Base-by-base conservation (phyloP, 2,113 vertebrate species). In the Apeltes quadracus region DNA sequence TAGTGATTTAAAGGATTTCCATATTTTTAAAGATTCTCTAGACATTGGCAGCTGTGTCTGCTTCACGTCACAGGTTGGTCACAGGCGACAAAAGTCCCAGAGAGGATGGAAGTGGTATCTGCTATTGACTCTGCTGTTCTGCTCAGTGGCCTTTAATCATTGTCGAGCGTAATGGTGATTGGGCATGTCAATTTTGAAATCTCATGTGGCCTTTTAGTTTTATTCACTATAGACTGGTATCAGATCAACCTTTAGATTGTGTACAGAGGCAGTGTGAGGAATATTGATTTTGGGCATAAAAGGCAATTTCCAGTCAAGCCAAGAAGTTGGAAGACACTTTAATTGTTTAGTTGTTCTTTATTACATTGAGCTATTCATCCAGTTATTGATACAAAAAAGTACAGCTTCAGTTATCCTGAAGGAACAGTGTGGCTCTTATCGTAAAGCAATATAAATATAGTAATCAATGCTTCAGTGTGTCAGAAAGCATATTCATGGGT, bases 61-160 rank as follows among this genome's bases (percentile, higher is more conserved):
- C 46, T 64, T 63, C 53, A 57, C 8, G 61, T 71, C 48, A 62
- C 39, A 66, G 23, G 20, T 0, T 32, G 27, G 54, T 80, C 80
- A 69, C 64, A 69, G 36, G 22, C 38, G 48, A 18, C 20, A 25
- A 29, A 64, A 58, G 67, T 75, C 54, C 71, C 58, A 1, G 23
- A 44, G 39, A 61, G 69, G 32, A 69, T 61, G 58, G 44, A 39
- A 36, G 48, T 16, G 11, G 22, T 59, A 68, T 75, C 34, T 48
- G 48, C 25, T 70, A 56, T 75, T 81, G 84, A 78, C 59, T 59
- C n/a, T 68, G n/a, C 63, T 79, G 36, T 56, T 70, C 27, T 78
- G 75, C 76, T 71, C 68, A 58, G 67, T 76, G 72, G 46, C 77
- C 79, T 85, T 82, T 77, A 75, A 84, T 88, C 66, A 66, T 61